phyloP scores from a whole-genome alignment of 2,888 invertebrate genomes.

The Metallyticus violacea region DNA sequence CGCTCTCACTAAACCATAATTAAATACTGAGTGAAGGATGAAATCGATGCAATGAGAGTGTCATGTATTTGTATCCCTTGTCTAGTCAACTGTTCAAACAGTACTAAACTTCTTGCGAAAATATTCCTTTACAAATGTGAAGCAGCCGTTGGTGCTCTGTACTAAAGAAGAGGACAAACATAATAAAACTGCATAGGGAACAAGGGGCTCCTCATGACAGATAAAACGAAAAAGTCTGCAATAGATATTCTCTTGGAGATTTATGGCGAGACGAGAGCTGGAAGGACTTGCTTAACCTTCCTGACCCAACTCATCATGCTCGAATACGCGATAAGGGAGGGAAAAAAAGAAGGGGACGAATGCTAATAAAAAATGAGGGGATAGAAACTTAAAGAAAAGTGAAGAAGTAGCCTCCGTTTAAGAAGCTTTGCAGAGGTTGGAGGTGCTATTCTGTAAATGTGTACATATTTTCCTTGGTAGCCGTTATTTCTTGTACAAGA shows the following conservation, averaged over 20 bases:
- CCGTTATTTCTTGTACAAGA: no score
- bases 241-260: slow-evolving; percentile 4
- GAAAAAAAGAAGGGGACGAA: background rate
- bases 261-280: background rate
- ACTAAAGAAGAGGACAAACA: background rate
- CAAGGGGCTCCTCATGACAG: background rate
- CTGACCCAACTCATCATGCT: slow-evolving; percentile 19
- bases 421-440: background rate
- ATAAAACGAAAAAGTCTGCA: background rate
- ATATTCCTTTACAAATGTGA: no score
- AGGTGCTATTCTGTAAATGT: background rate
- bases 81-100: no score
- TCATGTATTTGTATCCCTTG: no score
- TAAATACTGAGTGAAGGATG: no score
- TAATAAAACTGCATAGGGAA: background rate
- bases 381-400: background rate
- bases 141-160: background rate
- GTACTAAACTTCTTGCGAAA: no score
- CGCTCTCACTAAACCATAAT: no score
- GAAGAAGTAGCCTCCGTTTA: background rate
- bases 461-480: no score
- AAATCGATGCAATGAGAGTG: no score
- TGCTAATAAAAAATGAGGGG: background rate
- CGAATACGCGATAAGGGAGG: slow-evolving; percentile 20
- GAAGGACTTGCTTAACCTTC: slow-evolving; percentile 23